Conservation (phyloP, 37 sponge, comb jelly and placozoan species). For the Halisarca cf. caerulea region DNA sequence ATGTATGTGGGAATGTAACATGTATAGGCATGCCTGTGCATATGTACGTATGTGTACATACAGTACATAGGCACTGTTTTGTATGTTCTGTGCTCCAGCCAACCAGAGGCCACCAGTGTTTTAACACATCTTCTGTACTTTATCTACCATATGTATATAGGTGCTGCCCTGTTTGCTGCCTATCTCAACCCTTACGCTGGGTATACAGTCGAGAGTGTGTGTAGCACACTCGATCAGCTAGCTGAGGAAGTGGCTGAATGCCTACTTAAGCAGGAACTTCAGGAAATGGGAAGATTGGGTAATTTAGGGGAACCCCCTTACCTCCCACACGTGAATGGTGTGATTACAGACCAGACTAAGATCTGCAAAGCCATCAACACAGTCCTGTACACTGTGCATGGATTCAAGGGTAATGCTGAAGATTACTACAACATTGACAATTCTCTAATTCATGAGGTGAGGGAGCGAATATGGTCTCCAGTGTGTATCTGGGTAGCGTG, state of each 20-base stretch:
- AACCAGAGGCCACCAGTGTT: no score
- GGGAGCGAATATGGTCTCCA: background rate
- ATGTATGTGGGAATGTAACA: no score
- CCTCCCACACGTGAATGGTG: background rate
- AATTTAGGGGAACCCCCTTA: background rate
- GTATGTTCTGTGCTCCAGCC: no score
- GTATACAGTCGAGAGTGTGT: background rate
- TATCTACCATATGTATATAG: no score
- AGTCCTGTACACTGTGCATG: background rate
- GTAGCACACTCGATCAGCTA: background rate
- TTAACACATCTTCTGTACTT: no score
- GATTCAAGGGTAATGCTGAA: background rate
- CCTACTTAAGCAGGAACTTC: background rate
- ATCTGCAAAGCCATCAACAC: background rate
- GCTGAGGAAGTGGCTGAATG: constrained; percentile 10
- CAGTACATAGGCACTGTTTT: no score
- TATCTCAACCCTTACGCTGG: background rate
- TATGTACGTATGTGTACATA: no score
- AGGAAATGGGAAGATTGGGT: background rate
- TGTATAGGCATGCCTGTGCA: no score
- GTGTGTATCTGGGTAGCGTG: background rate
- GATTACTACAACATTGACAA: constrained; percentile 1
- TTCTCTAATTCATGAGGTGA: constrained; percentile 4
- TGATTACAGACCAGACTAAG: background rate
- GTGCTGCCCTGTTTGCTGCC: no score